A percentile compares a stretch with the other conserved stretches of the same genome.
These are phyloP conservation scores for Platycheirus rosarum DNA, from an alignment of 2,888 invertebrate genomes.

Conservation along the genomic window DNA sequence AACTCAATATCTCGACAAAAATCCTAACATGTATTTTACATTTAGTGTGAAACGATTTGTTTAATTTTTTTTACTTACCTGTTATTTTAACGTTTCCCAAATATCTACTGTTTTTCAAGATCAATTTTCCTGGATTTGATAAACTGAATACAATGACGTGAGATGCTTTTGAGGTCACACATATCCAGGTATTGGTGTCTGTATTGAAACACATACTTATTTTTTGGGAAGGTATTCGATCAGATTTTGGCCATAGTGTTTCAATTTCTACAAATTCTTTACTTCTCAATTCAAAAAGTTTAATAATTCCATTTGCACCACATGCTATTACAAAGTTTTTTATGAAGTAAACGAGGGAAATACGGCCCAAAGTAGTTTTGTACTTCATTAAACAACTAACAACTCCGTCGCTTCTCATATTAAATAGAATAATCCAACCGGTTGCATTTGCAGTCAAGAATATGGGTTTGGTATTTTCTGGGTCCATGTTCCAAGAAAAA, in stretches of 20 bases:
- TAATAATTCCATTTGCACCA: slow-evolving; percentile 77
- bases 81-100: slow-evolving; percentile 78
- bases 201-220: slow-evolving; percentile 74
- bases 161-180: slow-evolving; percentile 78
- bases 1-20: too few relatives aligned
- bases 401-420: slow-evolving; percentile 34
- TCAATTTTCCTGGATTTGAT: slow-evolving; percentile 39
- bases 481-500: slow-evolving; percentile 76
- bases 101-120: slow-evolving; percentile 75
- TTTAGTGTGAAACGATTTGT: too few relatives aligned
- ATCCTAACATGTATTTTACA: too few relatives aligned
- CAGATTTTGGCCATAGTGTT: slow-evolving; percentile 78
- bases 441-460: slow-evolving; percentile 78
- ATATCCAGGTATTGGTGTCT: slow-evolving; percentile 74
- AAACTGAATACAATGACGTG: slow-evolving; percentile 78
- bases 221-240: slow-evolving; percentile 78
- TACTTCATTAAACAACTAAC: slow-evolving; percentile 62
- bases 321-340: slow-evolving; percentile 77
- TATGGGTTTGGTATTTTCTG: slow-evolving; percentile 8
- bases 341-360: slow-evolving; percentile 75
- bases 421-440: slow-evolving; percentile 77
- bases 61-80: slow-evolving; percentile 75
- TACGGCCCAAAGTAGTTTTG: slow-evolving; percentile 76
- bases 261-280: slow-evolving; percentile 71
- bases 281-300: slow-evolving; percentile 75